phyloP scores from a whole-genome alignment of 2,888 invertebrate species.

The Creontiades dilutus region DNA sequence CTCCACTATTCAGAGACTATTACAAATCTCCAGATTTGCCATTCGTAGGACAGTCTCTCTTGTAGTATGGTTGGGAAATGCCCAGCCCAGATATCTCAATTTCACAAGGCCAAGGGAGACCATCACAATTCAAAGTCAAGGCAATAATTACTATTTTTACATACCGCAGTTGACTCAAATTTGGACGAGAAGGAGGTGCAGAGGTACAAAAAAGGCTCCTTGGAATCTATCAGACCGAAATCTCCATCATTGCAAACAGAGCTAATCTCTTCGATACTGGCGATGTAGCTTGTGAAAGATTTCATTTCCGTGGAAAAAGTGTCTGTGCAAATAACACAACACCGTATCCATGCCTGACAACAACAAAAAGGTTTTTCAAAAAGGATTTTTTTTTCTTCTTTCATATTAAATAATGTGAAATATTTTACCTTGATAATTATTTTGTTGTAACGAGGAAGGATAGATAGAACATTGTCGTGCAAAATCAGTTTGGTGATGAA shows the following conservation, averaged over 20 bases:
- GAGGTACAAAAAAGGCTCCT: slow-evolving; percentile 73
- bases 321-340: slow-evolving; percentile 73
- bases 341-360: slow-evolving; percentile 75
- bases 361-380: no score
- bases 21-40: no score
- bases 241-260: slow-evolving; percentile 26
- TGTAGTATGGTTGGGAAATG: no score
- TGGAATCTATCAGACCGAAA: slow-evolving; percentile 60
- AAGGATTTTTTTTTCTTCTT: no score
- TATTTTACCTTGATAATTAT: slow-evolving; percentile 73
- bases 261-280: slow-evolving; percentile 70
- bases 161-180: slow-evolving; percentile 71
- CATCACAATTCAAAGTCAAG: no score
- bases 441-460: slow-evolving; percentile 64
- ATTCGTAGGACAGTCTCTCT: no score
- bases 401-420: no score
- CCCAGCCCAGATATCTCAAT: no score
- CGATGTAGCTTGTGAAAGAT: slow-evolving; percentile 72
- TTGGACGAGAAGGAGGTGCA: slow-evolving; percentile 69
- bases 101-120: no score
- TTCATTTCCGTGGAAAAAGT: slow-evolving; percentile 72
- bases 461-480: slow-evolving; percentile 57
- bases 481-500: slow-evolving; percentile 72
- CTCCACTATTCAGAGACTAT: no score
- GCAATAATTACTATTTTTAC: background rate